Evolutionary conservation across 1,140 invertebrate genomes (phyloP).

Genomic region (Eueides isabella): DNA sequence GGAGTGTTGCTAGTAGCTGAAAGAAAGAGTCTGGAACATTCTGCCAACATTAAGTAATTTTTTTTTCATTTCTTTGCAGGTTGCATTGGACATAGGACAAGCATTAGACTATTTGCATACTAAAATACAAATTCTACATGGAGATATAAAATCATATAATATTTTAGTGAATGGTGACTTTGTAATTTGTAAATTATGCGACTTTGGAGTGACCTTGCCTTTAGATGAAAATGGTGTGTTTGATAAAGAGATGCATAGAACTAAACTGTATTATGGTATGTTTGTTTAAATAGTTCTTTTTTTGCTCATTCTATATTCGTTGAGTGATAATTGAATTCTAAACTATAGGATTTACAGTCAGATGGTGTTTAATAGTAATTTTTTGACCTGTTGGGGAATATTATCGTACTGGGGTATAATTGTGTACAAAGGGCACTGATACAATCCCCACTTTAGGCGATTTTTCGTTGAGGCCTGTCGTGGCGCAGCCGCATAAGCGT

Average conservation of each 20-base stretch:
- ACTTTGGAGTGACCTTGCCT: slow-evolving; percentile 91
- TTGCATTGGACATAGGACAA: slow-evolving; percentile 85
- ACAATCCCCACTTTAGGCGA: no score
- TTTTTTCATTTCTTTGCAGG: slow-evolving; percentile 45
- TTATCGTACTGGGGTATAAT: no score
- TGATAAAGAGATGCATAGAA: slow-evolving; percentile 71
- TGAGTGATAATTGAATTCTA: no score
- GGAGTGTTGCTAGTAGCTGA: no score
- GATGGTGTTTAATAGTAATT: no score
- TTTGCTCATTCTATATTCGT: no score
- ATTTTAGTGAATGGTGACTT: slow-evolving; percentile 89
- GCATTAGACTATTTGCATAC: slow-evolving; percentile 92
- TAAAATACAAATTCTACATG: slow-evolving; percentile 88
- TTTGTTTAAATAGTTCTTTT: background rate
- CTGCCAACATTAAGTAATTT: background rate
- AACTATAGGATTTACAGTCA: no score
- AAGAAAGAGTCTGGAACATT: no score
- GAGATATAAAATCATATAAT: slow-evolving; percentile 94
- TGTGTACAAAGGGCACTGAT: no score
- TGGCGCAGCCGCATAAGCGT: no score
- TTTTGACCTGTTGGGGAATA: no score
- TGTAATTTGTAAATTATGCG: slow-evolving; percentile 90
- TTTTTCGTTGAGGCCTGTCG: no score
- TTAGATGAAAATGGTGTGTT: slow-evolving; percentile 86
- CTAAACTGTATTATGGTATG: slow-evolving; percentile 3